Evolutionary conservation across 2,113 vertebrate species (phyloP), one percentile per base, ranked within the genome.

Genomic region (Leptodactylus fuscus): DNA sequence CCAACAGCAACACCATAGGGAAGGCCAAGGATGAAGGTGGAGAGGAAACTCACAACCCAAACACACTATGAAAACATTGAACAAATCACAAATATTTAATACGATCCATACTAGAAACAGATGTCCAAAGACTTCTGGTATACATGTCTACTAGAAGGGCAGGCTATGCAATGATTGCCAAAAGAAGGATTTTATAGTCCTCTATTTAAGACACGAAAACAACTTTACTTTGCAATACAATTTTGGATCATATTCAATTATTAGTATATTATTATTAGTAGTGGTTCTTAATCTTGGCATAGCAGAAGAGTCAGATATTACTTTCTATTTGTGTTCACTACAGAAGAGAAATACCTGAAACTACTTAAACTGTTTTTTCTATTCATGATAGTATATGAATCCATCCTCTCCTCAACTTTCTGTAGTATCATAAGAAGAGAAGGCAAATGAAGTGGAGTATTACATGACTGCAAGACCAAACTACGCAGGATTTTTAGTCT

Each of bases 31-130:
- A 98, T 96, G 89, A 98, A 98, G 0, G 97, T 94, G 0, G 97
- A 95, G 65, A 98, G 88, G 91, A 98, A 98, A 76, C 96, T 97
- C 89, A 98, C 96, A 82, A 97, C 90, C 97, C 97, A 98, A 87
- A 98, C 93, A 81, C 94, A 87, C 97, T 98, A 62, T 27, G 92
- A 48, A 90, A 82, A 92, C 69, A 18, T 46, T 69, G 22, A 20
- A 49, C n/a, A 48, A 82, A n/a, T 34, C 22, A 27, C n/a, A 8
- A n/a, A 38, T 15, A 81, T 12, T n/a, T n/a, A 55, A 38, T 32
- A 51, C 9, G 16, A 48, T 12, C 7, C 8, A 78, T 22, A 34
- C 1, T 36, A 36, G 0, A 73, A 73, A 46, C 29, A 44, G 9
- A 0, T 24, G 22, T 73, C 2, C 36, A 38, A 69, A 20, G 29